Percentiles rank a stretch among this genome's conserved stretches.
These are phyloP conservation scores for Geotrupes spiniger DNA, from an alignment of 2,888 invertebrate species.

Conservation along the genomic window DNA sequence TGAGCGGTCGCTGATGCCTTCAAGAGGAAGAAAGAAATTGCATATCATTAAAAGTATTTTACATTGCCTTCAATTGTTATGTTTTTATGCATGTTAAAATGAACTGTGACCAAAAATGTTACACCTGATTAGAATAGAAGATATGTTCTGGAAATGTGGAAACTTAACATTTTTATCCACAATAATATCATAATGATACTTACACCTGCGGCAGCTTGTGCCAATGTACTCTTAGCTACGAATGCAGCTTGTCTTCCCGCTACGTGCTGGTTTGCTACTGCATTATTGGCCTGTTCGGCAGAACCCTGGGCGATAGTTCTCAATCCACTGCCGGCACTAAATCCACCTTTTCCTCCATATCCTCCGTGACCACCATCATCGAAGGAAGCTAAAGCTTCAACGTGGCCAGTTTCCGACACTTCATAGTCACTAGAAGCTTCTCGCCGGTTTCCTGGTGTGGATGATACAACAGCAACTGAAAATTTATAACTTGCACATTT, in stretches of 20 bases:
- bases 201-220: slow-evolving; percentile 66
- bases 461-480: slow-evolving; percentile 50
- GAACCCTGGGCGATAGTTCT: slow-evolving; percentile 70
- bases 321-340: slow-evolving; percentile 68
- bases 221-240: slow-evolving; percentile 73
- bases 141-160: too few species aligned
- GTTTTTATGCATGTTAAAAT: too few species aligned
- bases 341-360: slow-evolving; percentile 53
- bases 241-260: slow-evolving; percentile 78
- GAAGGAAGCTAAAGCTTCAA: slow-evolving; percentile 13
- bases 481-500: background rate
- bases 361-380: slow-evolving; percentile 25
- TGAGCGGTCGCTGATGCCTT: slow-evolving; percentile 68
- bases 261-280: slow-evolving; percentile 67
- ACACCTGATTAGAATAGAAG: too few species aligned
- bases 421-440: slow-evolving; percentile 12
- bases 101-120: too few species aligned
- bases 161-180: too few species aligned
- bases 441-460: slow-evolving; percentile 18
- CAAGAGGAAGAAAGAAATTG: slow-evolving; percentile 2
- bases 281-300: slow-evolving; percentile 72
- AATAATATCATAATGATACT: too few species aligned
- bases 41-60: background rate
- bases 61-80: too few species aligned
- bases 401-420: slow-evolving; percentile 15